Conservation (phyloP, 2,888 invertebrate genomes). For the Acholoe squamosa region DNA sequence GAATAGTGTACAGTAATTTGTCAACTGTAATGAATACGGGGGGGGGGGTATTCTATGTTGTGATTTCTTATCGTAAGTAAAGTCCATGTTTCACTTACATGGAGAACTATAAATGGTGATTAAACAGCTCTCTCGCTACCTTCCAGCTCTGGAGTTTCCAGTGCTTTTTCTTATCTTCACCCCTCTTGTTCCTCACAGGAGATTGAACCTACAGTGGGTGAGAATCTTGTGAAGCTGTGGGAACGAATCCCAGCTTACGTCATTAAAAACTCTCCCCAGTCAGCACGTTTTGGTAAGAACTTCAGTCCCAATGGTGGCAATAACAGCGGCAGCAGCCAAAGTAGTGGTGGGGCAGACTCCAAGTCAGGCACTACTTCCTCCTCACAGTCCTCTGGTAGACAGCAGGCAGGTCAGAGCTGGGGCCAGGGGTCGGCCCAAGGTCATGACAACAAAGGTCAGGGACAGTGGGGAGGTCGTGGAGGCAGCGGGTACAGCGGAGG, state of each 20-base stretch:
- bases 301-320: slow-evolving; percentile 5
- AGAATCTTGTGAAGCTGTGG: slow-evolving; percentile 83
- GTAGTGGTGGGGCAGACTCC: background rate
- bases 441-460: slow-evolving; percentile 54
- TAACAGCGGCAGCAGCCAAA: background rate
- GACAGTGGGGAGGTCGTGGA: slow-evolving; percentile 28
- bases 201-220: slow-evolving; percentile 84
- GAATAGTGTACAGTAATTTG: too few relatives aligned
- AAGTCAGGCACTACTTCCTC: background rate
- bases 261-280: slow-evolving; percentile 48
- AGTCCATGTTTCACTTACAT: background rate
- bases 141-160: background rate
- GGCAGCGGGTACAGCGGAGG: background rate
- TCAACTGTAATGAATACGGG: too few relatives aligned
- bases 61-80: background rate
- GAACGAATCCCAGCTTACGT: slow-evolving; percentile 77
- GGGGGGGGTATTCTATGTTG: too few relatives aligned
- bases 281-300: slow-evolving; percentile 35
- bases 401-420: slow-evolving; percentile 44
- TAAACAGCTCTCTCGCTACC: background rate
- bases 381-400: background rate
- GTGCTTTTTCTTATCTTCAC: background rate
- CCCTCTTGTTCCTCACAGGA: slow-evolving; percentile 79
- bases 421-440: slow-evolving; percentile 47
- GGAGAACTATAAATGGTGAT: background rate